These are phyloP conservation scores for Mugil cephalus DNA, from an alignment of 2,113 vertebrate genomes.

Conservation along the genomic window DNA sequence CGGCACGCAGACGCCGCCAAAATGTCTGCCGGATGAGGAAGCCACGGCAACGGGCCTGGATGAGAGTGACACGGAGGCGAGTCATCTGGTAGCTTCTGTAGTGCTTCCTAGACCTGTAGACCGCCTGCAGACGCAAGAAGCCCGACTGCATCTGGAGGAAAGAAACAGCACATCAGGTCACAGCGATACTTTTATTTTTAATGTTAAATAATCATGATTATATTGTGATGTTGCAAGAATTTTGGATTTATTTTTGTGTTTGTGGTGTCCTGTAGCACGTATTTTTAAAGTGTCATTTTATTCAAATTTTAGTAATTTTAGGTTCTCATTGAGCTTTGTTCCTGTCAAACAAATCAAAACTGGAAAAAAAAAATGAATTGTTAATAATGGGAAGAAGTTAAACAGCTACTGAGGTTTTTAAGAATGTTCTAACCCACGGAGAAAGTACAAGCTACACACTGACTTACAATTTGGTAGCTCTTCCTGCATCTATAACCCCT, in stretches of 20 bases:
- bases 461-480: constrained; percentile 89
- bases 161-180: too few species aligned
- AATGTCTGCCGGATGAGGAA: constrained; percentile 90
- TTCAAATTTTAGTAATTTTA: too few species aligned
- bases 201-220: too few species aligned
- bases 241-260: too few species aligned
- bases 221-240: too few species aligned
- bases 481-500: constrained; percentile 91
- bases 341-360: too few species aligned
- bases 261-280: too few species aligned
- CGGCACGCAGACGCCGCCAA: constrained; percentile 91
- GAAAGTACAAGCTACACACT: not conserved
- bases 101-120: constrained; percentile 90
- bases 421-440: not conserved
- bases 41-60: constrained; percentile 92
- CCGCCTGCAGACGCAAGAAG: constrained; percentile 94
- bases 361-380: too few species aligned
- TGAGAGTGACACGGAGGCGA: constrained; percentile 84
- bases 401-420: not conserved
- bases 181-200: too few species aligned
- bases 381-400: too few species aligned
- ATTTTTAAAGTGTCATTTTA: too few species aligned
- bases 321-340: too few species aligned
- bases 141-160: constrained; percentile 90
- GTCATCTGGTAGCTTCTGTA: constrained; percentile 89